A percentile compares a stretch with the other conserved stretches of the same genome.
Conservation (phyloP, 2,797 vertebrate genomes). For the Aldrovandia affinis region DNA sequence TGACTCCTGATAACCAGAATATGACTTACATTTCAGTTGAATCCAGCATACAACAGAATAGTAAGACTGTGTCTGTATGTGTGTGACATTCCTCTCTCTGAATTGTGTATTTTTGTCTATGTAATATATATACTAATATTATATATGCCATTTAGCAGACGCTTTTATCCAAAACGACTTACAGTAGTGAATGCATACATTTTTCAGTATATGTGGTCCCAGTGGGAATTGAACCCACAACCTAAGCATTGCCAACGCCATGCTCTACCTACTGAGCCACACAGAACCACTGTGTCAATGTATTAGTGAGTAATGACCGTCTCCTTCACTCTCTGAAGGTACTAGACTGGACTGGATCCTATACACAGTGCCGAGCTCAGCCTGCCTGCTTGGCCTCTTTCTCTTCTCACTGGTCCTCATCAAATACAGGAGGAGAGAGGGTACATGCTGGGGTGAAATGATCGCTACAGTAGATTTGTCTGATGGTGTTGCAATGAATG, state of each 20-base stretch:
- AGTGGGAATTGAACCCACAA: no score
- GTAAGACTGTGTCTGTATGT: background rate
- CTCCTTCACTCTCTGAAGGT: background rate
- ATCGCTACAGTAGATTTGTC: no score
- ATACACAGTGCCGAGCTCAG: slow-evolving; percentile 5
- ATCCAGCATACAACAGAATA: background rate
- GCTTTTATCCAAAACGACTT: no score
- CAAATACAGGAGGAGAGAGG: background rate
- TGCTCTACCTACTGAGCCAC: no score
- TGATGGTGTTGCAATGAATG: no score
- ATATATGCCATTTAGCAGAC: no score
- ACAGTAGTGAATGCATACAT: no score
- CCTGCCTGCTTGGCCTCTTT: slow-evolving; percentile 21
- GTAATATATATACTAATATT: background rate
- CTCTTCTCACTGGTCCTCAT: slow-evolving; percentile 24
- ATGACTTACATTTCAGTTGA: background rate
- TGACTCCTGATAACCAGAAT: background rate
- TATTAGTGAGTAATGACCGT: background rate
- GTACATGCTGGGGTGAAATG: background rate
- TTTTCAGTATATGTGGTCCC: no score
- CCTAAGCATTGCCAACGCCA: no score
- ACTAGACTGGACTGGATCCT: slow-evolving; percentile 30
- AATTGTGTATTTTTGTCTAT: background rate
- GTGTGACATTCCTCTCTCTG: background rate
- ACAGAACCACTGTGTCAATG: background rate